Conservation (phyloP, 2,113 vertebrate genomes). For the Mus pahari region DNA sequence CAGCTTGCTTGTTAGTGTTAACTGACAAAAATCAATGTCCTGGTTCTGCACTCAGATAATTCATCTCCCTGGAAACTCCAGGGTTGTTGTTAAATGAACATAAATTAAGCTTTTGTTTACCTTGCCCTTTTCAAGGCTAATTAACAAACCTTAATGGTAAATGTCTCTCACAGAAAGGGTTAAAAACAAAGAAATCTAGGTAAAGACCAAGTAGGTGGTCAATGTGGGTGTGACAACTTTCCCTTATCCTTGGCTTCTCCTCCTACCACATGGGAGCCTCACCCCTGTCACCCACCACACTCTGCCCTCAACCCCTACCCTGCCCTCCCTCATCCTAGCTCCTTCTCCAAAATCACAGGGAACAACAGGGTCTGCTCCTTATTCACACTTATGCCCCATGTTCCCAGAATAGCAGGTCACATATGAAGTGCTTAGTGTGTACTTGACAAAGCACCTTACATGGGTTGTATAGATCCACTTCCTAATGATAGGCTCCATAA, state of each 20-base stretch:
- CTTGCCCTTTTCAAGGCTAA: conserved; percentile 6
- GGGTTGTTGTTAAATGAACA: conserved; percentile 16
- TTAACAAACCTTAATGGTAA: not conserved
- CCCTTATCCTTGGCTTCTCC: not conserved
- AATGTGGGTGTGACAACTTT: not conserved
- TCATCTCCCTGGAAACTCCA: conserved; percentile 57
- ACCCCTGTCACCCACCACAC: not conserved
- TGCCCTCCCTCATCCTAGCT: not conserved
- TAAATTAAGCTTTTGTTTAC: conserved; percentile 62
- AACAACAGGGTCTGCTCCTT: not conserved
- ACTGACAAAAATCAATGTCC: conserved; percentile 56
- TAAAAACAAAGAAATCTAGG: conserved; percentile 52
- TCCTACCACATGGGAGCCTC: not conserved
- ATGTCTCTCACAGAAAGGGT: conserved; percentile 7
- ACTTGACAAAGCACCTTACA: conserved; percentile 25
- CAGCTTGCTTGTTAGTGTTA: not conserved
- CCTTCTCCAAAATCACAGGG: not conserved
- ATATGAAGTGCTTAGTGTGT: not conserved
- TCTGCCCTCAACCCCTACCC: not conserved
- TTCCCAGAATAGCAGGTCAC: not conserved
- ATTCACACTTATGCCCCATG: not conserved
- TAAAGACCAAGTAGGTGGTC: conserved; percentile 11
- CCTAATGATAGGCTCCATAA: conserved; percentile 31
- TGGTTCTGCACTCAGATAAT: conserved; percentile 4
- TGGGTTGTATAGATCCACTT: not conserved